Conservation (phyloP, 2,113 vertebrate species). For the Nothoprocta pentlandii region DNA sequence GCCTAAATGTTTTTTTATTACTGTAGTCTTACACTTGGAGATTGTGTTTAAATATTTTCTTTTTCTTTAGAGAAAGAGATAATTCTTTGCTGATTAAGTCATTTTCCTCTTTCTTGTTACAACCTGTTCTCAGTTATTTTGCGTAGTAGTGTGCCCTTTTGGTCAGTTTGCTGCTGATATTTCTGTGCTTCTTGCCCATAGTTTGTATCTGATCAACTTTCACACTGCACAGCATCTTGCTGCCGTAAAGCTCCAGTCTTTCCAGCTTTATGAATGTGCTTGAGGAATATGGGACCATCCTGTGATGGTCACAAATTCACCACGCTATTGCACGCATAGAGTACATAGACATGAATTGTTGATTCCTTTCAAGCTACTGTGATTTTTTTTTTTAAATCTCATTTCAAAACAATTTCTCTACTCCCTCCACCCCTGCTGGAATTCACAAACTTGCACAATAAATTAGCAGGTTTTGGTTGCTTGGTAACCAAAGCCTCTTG, state of each 20-base stretch:
- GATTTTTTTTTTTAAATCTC: neutral
- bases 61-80: neutral
- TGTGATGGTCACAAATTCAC: neutral
- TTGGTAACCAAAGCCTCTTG: constrained; percentile 66
- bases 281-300: accelerated
- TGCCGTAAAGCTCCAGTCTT: neutral
- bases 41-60: constrained; percentile 3
- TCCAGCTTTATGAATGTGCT: neutral
- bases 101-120: neutral
- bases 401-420: neutral
- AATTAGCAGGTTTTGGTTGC: constrained; percentile 64
- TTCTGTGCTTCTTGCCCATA: neutral
- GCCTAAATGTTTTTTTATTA: neutral
- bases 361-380: neutral
- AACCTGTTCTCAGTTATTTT: neutral
- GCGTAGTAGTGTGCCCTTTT: neutral
- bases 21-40: neutral
- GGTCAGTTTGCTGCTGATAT: neutral
- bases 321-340: neutral
- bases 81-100: neutral
- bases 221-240: neutral
- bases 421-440: neutral
- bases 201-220: neutral
- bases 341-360: neutral
- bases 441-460: constrained; percentile 25